A percentile compares a stretch with the other conserved stretches of the same genome.
phyloP scores from a whole-genome alignment of 2,888 invertebrate genomes.

The Brachyptera putata region DNA sequence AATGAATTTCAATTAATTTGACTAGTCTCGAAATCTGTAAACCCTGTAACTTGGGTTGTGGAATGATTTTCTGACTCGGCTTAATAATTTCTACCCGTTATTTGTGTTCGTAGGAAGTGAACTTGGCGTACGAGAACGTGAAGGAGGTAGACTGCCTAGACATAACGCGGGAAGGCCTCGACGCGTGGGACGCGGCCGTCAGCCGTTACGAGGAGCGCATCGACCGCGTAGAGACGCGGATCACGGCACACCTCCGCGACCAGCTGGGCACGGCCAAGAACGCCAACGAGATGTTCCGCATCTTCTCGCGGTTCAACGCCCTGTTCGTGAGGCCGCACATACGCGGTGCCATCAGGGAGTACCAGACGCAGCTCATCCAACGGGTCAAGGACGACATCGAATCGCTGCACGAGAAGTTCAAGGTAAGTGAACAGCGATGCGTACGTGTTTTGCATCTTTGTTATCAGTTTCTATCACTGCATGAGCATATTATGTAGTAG shows the following conservation, averaged over 20 bases:
- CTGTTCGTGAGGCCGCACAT: constrained; percentile 98
- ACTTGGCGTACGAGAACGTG: constrained; percentile 95
- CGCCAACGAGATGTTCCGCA: constrained; percentile 99
- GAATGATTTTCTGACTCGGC: no score
- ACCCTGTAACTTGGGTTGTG: no score
- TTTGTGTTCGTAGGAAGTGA: constrained; percentile 66
- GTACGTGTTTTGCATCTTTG: no score
- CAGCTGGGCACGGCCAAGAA: constrained; percentile 98
- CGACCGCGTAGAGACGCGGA: constrained; percentile 95
- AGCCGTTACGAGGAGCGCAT: constrained; percentile 97
- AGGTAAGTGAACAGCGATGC: constrained; percentile 52
- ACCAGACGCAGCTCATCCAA: constrained; percentile 98
- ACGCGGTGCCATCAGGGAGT: constrained; percentile 96
- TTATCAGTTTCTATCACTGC: no score
- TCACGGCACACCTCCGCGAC: constrained; percentile 94
- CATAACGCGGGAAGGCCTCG: constrained; percentile 92
- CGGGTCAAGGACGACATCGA: constrained; percentile 99
- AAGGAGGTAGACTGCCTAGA: constrained; percentile 98
- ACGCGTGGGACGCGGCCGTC: constrained; percentile 97
- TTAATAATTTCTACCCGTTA: no score
- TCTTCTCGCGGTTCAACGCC: constrained; percentile 97
- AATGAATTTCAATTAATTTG: no score
- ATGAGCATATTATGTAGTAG: no score
- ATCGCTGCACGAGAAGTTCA: constrained; percentile 95
- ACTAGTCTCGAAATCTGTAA: no score